A percentile compares a stretch with the other conserved stretches of the same genome.
Evolutionary conservation across 2,888 invertebrate species (phyloP).

Genomic region (Gastrophysa polygoni): DNA sequence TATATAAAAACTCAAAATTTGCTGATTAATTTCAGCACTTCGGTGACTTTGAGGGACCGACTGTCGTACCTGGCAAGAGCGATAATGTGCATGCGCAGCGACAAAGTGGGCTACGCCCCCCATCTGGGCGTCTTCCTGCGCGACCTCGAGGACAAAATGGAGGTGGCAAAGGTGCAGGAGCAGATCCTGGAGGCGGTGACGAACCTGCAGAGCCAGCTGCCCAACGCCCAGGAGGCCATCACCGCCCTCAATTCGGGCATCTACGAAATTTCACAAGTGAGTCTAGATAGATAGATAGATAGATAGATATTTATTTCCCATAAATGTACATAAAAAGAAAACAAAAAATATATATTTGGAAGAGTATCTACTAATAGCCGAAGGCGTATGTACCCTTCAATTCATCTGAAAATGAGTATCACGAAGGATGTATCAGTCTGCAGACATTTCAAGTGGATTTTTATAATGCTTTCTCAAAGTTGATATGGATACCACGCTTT

Average conservation of each 20-base stretch:
- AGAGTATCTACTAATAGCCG: too few relatives aligned
- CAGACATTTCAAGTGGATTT: too few relatives aligned
- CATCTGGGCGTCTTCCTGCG: constrained; percentile 79
- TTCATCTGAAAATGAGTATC: too few relatives aligned
- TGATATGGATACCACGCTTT: too few relatives aligned
- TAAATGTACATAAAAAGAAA: too few relatives aligned
- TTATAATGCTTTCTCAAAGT: too few relatives aligned
- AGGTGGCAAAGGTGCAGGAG: constrained; percentile 86
- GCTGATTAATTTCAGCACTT: constrained; percentile 66
- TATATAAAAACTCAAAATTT: too few relatives aligned
- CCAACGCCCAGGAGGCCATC: constrained; percentile 63
- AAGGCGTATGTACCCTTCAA: too few relatives aligned
- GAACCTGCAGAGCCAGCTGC: constrained; percentile 55
- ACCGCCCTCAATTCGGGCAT: constrained; percentile 79
- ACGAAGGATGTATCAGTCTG: too few relatives aligned
- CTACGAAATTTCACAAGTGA: constrained; percentile 84
- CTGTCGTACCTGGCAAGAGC: constrained; percentile 92
- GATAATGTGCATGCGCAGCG: constrained; percentile 93
- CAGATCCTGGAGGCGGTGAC: constrained; percentile 71
- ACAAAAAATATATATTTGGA: too few relatives aligned
- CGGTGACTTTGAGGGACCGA: constrained; percentile 78
- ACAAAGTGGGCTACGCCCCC: constrained; percentile 74
- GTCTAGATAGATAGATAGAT: too few relatives aligned
- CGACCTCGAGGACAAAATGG: constrained; percentile 91
- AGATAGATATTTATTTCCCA: too few relatives aligned